phyloP scores from a whole-genome alignment of 2,888 invertebrate genomes.

The Rhodophaea formosa region DNA sequence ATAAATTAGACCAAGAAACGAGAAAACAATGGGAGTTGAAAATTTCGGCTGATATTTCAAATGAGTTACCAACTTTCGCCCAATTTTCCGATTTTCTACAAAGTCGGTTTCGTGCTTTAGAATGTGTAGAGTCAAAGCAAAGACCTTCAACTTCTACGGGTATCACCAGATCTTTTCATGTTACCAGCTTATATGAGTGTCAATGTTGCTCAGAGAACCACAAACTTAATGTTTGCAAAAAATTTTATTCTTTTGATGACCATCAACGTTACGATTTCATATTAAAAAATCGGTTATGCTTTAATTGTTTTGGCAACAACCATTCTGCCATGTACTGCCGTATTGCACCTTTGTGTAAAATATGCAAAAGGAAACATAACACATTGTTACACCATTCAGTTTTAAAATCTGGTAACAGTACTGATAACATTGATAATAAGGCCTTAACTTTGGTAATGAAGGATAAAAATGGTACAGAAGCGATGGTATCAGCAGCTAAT shows the following conservation, averaged over 20 bases:
- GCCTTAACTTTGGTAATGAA: not conserved
- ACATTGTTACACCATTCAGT: not conserved
- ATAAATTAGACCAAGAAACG: not conserved
- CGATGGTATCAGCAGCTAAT: not conserved
- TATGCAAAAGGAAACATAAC: constrained; percentile 15
- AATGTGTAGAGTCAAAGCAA: not conserved
- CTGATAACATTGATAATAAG: not conserved
- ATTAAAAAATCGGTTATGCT: not conserved
- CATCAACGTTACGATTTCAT: not conserved
- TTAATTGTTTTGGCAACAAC: constrained; percentile 7
- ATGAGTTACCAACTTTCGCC: not conserved
- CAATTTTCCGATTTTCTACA: not conserved
- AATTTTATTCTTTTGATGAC: not conserved
- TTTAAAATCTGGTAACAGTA: not conserved
- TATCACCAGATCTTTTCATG: not conserved
- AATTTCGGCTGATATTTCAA: not conserved
- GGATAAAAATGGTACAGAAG: not conserved
- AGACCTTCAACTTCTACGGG: not conserved
- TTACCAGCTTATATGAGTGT: not conserved
- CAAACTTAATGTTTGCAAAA: not conserved
- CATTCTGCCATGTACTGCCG: constrained; percentile 7
- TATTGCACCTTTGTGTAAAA: constrained; percentile 4
- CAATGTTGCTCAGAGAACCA: not conserved
- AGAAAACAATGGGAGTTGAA: constrained; percentile 1
- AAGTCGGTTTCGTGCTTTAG: not conserved